A percentile compares a stretch with the other conserved stretches of the same genome.
phyloP scores from a whole-genome alignment of 2,888 invertebrate species.

The Dryobotodes eremita region DNA sequence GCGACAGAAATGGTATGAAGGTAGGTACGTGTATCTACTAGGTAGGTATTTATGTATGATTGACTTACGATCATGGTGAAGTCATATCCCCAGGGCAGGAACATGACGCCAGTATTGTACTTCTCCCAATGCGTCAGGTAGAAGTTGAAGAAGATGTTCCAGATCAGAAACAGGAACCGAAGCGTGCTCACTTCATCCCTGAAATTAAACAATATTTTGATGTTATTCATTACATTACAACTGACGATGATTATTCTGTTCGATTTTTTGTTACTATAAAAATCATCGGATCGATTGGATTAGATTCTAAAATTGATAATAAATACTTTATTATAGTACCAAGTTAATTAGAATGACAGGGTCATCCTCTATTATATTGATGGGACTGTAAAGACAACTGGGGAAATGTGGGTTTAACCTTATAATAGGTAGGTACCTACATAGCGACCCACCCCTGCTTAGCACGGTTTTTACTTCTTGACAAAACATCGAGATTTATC shows the following conservation, averaged over 20 bases:
- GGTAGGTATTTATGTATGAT: not conserved
- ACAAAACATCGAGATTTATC: not conserved
- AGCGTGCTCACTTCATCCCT: constrained; percentile 94
- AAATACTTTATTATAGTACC: not conserved
- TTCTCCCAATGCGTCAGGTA: constrained; percentile 99
- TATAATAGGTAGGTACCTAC: too few relatives aligned
- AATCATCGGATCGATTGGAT: constrained; percentile 13
- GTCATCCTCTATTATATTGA: not conserved
- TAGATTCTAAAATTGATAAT: constrained; percentile 10
- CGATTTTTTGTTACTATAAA: not conserved
- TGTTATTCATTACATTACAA: not conserved
- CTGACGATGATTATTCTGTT: not conserved
- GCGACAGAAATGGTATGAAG: too few relatives aligned
- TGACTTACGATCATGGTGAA: constrained; percentile 97
- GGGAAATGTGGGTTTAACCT: not conserved
- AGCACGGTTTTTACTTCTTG: not conserved
- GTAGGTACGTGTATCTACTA: too few relatives aligned
- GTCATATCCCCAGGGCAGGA: constrained; percentile 99
- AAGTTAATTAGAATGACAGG: not conserved
- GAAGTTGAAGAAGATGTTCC: constrained; percentile 98
- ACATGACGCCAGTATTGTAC: constrained; percentile 98
- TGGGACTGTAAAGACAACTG: not conserved
- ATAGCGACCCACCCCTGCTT: not conserved
- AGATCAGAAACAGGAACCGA: constrained; percentile 96
- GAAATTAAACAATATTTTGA: constrained; percentile 64